Percentiles rank a stretch among this genome's conserved stretches.
phyloP scores from a whole-genome alignment of 2,797 vertebrate species.

The Poecile montanus region DNA sequence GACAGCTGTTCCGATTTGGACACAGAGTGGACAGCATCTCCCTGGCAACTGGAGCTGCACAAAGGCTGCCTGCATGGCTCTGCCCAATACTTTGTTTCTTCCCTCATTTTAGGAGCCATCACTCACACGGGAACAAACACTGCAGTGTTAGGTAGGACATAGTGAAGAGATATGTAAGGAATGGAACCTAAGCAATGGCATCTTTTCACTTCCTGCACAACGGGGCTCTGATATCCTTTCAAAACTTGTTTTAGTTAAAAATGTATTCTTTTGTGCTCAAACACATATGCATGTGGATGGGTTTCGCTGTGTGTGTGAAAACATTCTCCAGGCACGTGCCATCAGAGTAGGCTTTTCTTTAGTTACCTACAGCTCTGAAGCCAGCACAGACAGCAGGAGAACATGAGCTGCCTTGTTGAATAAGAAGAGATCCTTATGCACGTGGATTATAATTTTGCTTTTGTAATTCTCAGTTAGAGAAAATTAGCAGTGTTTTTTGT shows the following conservation, averaged over 20 bases:
- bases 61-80: background rate
- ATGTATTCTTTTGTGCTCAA: background rate
- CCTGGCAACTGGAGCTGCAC: constrained; percentile 6
- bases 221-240: background rate
- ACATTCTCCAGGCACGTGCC: background rate
- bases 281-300: fast-evolving
- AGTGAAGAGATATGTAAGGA: background rate
- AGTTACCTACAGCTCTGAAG: background rate
- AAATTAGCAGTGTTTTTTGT: background rate
- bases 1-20: constrained; percentile 24
- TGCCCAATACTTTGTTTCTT: background rate
- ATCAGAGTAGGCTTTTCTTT: background rate
- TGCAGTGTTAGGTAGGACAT: background rate
- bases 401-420: background rate
- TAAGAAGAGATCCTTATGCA: background rate
- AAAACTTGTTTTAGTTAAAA: background rate
- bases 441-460: background rate
- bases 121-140: fast-evolving
- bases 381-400: background rate
- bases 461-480: background rate
- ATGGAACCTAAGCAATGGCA: background rate
- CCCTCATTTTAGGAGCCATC: background rate
- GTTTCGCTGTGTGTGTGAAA: background rate
- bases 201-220: background rate
- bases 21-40: background rate